phyloP scores from a whole-genome alignment of 2,113 vertebrate genomes.

The Larimichthys polyactis region DNA sequence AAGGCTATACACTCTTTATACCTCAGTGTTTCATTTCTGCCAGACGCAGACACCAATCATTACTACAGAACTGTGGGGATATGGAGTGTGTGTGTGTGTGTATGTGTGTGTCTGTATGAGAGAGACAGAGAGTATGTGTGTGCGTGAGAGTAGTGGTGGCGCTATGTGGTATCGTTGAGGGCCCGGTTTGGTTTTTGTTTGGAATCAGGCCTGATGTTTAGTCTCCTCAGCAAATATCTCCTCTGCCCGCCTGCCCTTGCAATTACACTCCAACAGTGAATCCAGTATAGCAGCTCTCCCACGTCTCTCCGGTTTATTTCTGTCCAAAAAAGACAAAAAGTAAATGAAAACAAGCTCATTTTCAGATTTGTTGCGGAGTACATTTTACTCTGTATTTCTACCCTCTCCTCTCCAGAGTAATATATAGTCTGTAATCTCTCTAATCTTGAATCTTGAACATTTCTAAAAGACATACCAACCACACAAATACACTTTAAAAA shows the following conservation, averaged over 20 bases:
- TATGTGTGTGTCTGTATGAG: constrained; percentile 44
- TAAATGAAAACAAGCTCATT: constrained; percentile 29
- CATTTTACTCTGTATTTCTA: not conserved
- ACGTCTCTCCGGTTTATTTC: constrained; percentile 47
- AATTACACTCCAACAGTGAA: constrained; percentile 67
- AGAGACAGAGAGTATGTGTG: constrained; percentile 39
- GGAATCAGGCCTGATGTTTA: constrained; percentile 81
- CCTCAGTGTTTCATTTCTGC: constrained; percentile 81
- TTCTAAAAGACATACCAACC: constrained; percentile 14
- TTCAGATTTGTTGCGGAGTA: not conserved
- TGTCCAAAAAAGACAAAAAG: constrained; percentile 37
- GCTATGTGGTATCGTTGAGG: constrained; percentile 81
- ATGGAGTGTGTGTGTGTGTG: constrained; percentile 56
- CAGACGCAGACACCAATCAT: constrained; percentile 84
- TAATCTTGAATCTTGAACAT: constrained; percentile 26
- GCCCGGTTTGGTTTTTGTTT: constrained; percentile 80
- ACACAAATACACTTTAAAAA: constrained; percentile 11
- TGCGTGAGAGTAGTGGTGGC: constrained; percentile 79
- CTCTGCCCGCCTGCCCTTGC: constrained; percentile 69
- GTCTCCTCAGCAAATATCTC: constrained; percentile 82
- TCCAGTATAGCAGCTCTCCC: constrained; percentile 55
- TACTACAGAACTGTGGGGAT: constrained; percentile 81
- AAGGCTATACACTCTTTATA: constrained; percentile 70
- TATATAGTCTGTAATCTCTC: not conserved
- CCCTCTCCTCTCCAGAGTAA: not conserved